Percentiles rank a stretch among this genome's conserved stretches.
Evolutionary conservation across 2,888 invertebrate genomes (phyloP).

Genomic region (Drosophila demipolita): DNA sequence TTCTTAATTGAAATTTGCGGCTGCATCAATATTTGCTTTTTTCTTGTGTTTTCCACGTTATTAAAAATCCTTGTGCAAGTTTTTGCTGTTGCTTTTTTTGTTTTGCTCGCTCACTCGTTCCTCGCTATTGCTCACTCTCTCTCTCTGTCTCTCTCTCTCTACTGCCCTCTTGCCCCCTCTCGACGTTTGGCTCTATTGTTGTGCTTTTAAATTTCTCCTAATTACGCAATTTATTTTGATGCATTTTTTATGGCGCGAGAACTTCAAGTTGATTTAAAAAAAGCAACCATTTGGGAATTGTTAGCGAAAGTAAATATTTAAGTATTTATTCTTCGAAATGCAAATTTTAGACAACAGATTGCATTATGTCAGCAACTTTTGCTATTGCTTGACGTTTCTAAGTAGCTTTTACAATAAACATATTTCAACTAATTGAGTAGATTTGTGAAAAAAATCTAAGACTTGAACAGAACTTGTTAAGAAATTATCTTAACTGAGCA

Average conservation of each 20-base stretch:
- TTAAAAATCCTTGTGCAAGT: conserved; percentile 80
- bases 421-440: too few species aligned
- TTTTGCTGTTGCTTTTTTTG: conserved; percentile 62
- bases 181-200: conserved; percentile 46
- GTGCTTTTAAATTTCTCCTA: conserved; percentile 70
- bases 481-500: neutral
- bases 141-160: neutral
- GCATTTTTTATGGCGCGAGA: conserved; percentile 64
- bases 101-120: conserved; percentile 43
- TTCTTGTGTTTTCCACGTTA: conserved; percentile 82
- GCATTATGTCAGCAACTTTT: neutral
- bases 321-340: neutral
- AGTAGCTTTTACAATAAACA: neutral
- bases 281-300: conserved; percentile 9
- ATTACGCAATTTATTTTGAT: conserved; percentile 69
- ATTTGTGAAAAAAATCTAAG: neutral
- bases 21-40: conserved; percentile 83
- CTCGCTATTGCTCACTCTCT: neutral
- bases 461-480: neutral
- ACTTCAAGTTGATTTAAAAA: conserved; percentile 33
- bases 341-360: neutral
- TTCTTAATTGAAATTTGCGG: conserved; percentile 84
- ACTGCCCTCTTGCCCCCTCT: neutral
- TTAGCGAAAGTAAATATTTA: conserved; percentile 6
- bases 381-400: too few species aligned